A percentile compares a stretch with the other conserved stretches of the same genome.
Conservation (phyloP, 1,140 invertebrate species). For the Dendroctonus ponderosae region DNA sequence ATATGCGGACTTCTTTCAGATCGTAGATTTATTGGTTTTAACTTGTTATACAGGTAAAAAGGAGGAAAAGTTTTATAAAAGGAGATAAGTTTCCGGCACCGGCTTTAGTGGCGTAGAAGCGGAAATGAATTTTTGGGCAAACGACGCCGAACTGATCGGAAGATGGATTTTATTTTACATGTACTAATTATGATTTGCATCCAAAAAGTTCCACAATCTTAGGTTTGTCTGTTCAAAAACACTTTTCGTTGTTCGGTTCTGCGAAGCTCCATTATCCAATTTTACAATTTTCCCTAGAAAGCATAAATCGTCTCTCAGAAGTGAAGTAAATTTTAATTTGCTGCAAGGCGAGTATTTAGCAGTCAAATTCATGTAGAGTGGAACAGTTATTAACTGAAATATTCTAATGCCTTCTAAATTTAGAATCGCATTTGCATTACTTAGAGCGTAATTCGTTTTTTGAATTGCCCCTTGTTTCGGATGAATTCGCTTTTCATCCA, state of each 20-base stretch:
- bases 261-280: constrained; percentile 18
- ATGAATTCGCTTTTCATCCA: not conserved
- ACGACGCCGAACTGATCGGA: too few relatives aligned
- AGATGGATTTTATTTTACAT: too few relatives aligned
- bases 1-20: not conserved
- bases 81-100: constrained; percentile 11
- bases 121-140: too few relatives aligned
- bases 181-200: too few relatives aligned
- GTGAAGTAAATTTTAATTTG: constrained; percentile 27
- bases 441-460: not conserved
- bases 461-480: not conserved
- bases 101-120: not conserved
- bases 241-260: constrained; percentile 1
- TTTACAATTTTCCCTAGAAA: constrained; percentile 18
- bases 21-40: constrained; percentile 9
- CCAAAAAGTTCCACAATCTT: not conserved
- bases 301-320: constrained; percentile 17
- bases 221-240: not conserved
- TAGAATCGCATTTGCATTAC: not conserved
- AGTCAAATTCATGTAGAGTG: constrained; percentile 14
- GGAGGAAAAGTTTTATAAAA: constrained; percentile 11
- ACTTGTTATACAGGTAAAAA: constrained; percentile 8
- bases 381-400: constrained; percentile 12
- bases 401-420: constrained; percentile 5
- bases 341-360: constrained; percentile 15